Base-by-base conservation (phyloP, 53 echinoderm and acorn worm species). In the Mesocentrotus franciscanus region DNA sequence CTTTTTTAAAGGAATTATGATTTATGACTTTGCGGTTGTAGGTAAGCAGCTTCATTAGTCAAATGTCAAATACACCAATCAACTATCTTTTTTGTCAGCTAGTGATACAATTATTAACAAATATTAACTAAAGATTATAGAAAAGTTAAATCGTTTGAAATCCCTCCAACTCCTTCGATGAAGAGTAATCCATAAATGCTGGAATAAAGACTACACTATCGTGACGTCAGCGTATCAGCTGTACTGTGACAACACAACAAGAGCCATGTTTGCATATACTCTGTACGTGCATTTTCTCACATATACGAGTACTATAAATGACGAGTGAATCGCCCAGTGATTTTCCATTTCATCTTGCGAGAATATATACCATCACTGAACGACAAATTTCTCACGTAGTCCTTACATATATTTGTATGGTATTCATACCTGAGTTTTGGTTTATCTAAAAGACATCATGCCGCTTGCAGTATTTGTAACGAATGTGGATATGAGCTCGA, bases 391-490 rank as follows among this genome's bases (percentile, higher is more conserved):
- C 14, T 18, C 36, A 1, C 81, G 17, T 27, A 81, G 17, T 39
- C 42, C 42, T 14, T 22, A 39, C 22, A 20, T 27, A 13, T 27
- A 13, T 39, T 42, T 36, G 81, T 39, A 6, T 1, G 81, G 39
- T 8, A 18, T 18, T 39, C 17, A 17, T 81, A 33, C 42, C 22
- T 18, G 36, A 39, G 18, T 81, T 17, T 8, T 10, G 30, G 9
- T 12, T 74, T 30, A 74, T 29, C 29, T 30, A 36, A 9, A 81
- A 36, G 16, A 18, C 81, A 81, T 4, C 81, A 90, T 90, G 90
- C 90, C 90, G 22, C 90, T 90, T 30, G 90, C 90, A 58, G 60
- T 90, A 20, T 90, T 90, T 61, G 90, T 60, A 10, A 90, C 90
- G 90, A 90, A 90, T 90, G 33, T 90, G 5, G 61, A 61, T 15